Evolutionary conservation across 2,888 invertebrate genomes (phyloP), one percentile per base, ranked within the genome.

Genomic region (Drosophila picticornis): DNA sequence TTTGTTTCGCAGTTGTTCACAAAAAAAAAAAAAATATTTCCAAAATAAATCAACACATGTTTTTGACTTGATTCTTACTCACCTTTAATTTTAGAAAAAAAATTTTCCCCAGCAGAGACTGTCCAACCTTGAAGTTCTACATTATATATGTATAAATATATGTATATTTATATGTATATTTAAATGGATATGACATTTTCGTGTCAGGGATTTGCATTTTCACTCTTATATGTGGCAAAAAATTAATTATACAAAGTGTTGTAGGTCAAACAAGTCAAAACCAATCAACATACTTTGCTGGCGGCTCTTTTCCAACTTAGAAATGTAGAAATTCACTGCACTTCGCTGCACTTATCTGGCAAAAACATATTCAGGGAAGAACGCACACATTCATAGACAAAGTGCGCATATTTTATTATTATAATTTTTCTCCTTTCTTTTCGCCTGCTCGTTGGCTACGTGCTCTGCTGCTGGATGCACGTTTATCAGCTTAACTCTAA

Each of bases 401-500:
- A 46, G 16, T 16, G 16, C 25, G 1, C 25, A 46, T 25, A 25
- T 46, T 46, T 46, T 32, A 25, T 65, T 19, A n/a, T 16, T 48
- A 22, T 53, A 36, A 16, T 34, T 53, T 38, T 56, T 7, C n/a
- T 7, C 25, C 19, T 40, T 52, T 34, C 59, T 52, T 34, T 53
- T 70, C 59, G 71, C 59, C 71, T 59, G 71, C 16, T n/a, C 29
- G 27, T 29, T 55, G 64, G 38, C 31, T 27, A 27, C 29, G 38
- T 46, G 50, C 46, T 16, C 48, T 66, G 62, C 48, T 58, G 58
- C 31, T 38, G 64, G 29, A 50, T 66, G 80, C 89, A 75, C 81
- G 81, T 88, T 88, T 78, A 81, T 76, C 89, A 87, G 87, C 87
- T 84, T 89, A 84, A 87, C 84, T 89, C 89, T 84, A 89, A 84